A percentile compares a stretch with the other conserved stretches of the same genome.
These are phyloP conservation scores for Glossophaga mutica DNA, from an alignment of 2,797 vertebrate genomes.

Conservation along the genomic window DNA sequence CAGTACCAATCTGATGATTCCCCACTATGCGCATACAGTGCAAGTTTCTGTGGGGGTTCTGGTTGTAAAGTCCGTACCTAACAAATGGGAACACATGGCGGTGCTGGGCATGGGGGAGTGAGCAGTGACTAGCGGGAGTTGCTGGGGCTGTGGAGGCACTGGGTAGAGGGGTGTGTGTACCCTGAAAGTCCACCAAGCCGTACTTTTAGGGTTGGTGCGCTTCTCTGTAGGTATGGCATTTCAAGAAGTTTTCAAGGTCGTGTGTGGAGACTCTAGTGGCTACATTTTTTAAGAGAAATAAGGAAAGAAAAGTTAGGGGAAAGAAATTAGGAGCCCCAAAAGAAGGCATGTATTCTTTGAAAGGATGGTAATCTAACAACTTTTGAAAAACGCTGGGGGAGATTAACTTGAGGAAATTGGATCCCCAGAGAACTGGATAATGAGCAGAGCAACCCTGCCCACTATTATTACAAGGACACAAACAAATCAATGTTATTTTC, in stretches of 20 bases:
- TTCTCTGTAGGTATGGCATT: neutral
- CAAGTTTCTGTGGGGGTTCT: neutral
- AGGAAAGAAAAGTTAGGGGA: conserved; percentile 29
- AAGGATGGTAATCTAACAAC: conserved; percentile 43
- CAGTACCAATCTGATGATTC: neutral
- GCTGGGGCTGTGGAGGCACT: too few species aligned
- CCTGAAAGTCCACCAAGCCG: neutral
- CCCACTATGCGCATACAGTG: neutral
- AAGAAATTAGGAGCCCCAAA: neutral
- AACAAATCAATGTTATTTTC: neutral
- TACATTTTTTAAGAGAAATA: conserved; percentile 10
- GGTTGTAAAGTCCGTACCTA: neutral
- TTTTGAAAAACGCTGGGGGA: conserved; percentile 45
- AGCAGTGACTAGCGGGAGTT: neutral
- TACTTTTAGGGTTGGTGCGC: neutral
- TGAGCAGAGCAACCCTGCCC: conserved; percentile 42
- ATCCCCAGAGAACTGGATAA: conserved; percentile 54
- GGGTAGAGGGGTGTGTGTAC: neutral
- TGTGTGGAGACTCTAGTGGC: neutral
- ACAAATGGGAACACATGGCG: neutral
- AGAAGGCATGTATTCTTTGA: conserved; percentile 21
- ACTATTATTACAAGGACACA: conserved; percentile 20
- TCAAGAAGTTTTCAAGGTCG: neutral
- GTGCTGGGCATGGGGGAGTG: neutral
- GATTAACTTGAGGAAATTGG: conserved; percentile 56